Conservation (phyloP, 2,888 invertebrate species). For the Matsumyia berberina region DNA sequence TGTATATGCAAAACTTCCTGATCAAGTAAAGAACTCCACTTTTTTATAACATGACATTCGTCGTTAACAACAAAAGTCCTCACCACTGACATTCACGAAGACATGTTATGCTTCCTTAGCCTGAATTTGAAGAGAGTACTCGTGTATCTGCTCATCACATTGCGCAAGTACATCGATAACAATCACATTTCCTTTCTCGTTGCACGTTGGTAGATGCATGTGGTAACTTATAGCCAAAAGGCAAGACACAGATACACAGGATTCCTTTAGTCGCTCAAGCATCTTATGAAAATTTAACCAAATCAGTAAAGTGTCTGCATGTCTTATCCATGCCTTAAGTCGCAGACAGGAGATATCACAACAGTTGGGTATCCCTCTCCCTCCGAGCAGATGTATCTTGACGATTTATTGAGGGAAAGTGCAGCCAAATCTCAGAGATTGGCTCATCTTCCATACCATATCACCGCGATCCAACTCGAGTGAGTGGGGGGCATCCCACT, state of each 20-base stretch:
- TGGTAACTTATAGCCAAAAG: constrained; percentile 37
- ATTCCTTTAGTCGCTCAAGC: background rate
- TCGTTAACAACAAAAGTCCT: constrained; percentile 6
- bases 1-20: constrained; percentile 25
- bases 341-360: constrained; percentile 44
- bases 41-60: constrained; percentile 38
- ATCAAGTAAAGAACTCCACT: constrained; percentile 4
- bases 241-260: constrained; percentile 10
- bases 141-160: constrained; percentile 19
- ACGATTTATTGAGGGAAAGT: constrained; percentile 54
- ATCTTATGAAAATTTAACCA: constrained; percentile 48
- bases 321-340: constrained; percentile 47
- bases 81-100: constrained; percentile 42
- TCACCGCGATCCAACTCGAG: constrained; percentile 6
- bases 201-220: constrained; percentile 12
- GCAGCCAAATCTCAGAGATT: constrained; percentile 28
- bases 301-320: constrained; percentile 56
- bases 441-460: constrained; percentile 24
- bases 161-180: constrained; percentile 62
- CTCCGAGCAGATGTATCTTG: background rate
- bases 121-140: background rate
- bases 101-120: constrained; percentile 40
- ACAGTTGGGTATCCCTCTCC: background rate
- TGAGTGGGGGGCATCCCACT: background rate
- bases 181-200: constrained; percentile 51